These are phyloP conservation scores for Otus scops DNA, from an alignment of 2,797 vertebrate species.

Conservation along the genomic window DNA sequence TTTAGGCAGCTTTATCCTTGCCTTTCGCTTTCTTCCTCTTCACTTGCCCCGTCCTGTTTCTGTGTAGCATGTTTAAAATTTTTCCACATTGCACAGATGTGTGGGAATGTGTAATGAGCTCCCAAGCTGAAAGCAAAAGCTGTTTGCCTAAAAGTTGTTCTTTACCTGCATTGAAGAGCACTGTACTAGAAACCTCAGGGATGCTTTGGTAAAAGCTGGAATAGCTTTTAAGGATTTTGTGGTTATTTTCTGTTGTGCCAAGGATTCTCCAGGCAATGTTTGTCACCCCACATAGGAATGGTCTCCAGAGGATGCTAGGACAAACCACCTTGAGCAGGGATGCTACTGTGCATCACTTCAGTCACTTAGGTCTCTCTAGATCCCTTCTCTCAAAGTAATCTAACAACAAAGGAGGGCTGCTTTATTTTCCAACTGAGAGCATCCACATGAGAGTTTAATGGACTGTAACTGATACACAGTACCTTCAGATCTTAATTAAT, in stretches of 20 bases:
- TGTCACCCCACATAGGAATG: neutral
- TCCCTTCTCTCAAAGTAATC: neutral
- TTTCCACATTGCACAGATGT: neutral
- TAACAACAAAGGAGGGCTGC: neutral
- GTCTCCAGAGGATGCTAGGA: neutral
- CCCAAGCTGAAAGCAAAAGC: neutral
- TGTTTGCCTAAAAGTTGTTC: neutral
- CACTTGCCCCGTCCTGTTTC: neutral
- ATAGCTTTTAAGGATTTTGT: neutral
- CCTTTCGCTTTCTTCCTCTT: neutral
- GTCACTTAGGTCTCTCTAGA: neutral
- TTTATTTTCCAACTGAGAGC: neutral
- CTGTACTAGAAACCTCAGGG: neutral
- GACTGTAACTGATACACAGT: neutral
- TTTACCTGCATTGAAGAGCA: neutral
- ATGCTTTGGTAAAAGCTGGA: neutral
- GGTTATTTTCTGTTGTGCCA: neutral
- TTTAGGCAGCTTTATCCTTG: neutral
- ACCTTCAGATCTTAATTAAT: neutral
- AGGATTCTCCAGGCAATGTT: neutral
- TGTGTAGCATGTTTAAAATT: slow-evolving; percentile 18
- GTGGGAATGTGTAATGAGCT: slow-evolving; percentile 30
- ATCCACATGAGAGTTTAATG: neutral
- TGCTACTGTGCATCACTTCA: neutral
- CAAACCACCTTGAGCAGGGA: neutral